Evolutionary conservation across 2,113 vertebrate species (phyloP).

Genomic region (Burhinus oedicnemus): DNA sequence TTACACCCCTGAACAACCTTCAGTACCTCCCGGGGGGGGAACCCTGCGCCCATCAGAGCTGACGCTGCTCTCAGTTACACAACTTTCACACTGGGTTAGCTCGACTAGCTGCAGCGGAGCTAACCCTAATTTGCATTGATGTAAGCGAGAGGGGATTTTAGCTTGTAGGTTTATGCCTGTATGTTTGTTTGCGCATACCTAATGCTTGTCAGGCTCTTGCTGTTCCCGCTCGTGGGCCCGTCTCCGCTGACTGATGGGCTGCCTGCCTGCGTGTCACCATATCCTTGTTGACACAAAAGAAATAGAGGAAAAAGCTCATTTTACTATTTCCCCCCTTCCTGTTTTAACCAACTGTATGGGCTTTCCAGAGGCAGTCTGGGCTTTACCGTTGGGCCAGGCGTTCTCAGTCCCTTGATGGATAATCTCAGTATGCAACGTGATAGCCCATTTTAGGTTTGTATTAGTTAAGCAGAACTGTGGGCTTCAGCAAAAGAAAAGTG

Average conservation of each 20-base stretch:
- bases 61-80: not conserved
- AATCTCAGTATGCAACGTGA: conserved; percentile 10
- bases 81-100: not conserved
- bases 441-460: not conserved
- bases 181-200: not conserved
- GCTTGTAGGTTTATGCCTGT: not conserved
- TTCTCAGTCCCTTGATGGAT: conserved; percentile 5
- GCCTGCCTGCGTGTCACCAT: not conserved
- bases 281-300: not conserved
- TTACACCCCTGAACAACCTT: not conserved
- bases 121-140: not conserved
- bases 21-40: not conserved
- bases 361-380: not conserved
- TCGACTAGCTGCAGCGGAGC: not conserved
- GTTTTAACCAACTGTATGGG: not conserved
- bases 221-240: not conserved
- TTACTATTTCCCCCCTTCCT: not conserved
- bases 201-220: not conserved
- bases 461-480: not conserved
- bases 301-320: not conserved
- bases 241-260: conserved; percentile 12
- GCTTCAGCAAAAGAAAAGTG: not conserved
- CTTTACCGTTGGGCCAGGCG: not conserved
- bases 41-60: not conserved
- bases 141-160: not conserved